Evolutionary conservation across 2,113 vertebrate species (phyloP).

Genomic region (Hippolais icterina): DNA sequence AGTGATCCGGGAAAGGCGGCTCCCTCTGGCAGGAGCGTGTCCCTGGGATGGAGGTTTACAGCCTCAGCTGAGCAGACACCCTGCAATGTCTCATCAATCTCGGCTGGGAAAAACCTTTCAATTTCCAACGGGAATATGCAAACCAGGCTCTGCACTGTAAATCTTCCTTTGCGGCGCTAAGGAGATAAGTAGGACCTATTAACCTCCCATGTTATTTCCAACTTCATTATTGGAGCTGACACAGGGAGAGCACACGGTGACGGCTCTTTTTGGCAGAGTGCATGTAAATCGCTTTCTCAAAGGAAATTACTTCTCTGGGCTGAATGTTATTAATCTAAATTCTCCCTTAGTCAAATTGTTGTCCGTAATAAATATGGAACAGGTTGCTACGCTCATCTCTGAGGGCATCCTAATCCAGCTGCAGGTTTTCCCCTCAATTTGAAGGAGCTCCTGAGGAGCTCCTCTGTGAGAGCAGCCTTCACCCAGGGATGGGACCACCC

Average conservation of each 20-base stretch:
- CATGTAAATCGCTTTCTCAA: slow-evolving; percentile 96
- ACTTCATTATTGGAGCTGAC: slow-evolving; percentile 98
- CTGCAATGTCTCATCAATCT: slow-evolving; percentile 59
- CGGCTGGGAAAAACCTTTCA: slow-evolving; percentile 56
- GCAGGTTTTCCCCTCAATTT: slow-evolving; percentile 57
- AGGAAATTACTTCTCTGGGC: slow-evolving; percentile 97
- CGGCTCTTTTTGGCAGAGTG: slow-evolving; percentile 86
- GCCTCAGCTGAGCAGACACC: background rate
- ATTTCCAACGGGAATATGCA: slow-evolving; percentile 73
- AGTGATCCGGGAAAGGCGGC: background rate
- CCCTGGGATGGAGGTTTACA: background rate
- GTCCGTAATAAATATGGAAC: slow-evolving; percentile 94
- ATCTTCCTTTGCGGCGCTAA: slow-evolving; percentile 74
- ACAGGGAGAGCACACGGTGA: slow-evolving; percentile 81
- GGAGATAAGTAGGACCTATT: slow-evolving; percentile 89
- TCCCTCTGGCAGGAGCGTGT: background rate
- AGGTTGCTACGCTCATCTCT: slow-evolving; percentile 82
- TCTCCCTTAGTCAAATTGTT: slow-evolving; percentile 95
- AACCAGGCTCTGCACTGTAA: slow-evolving; percentile 67
- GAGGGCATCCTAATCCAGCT: slow-evolving; percentile 76
- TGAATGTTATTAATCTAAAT: slow-evolving; percentile 98
- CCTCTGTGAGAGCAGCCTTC: background rate
- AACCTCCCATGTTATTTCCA: slow-evolving; percentile 96
- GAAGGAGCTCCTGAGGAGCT: background rate
- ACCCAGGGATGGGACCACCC: background rate